Percentiles rank a stretch among this genome's conserved stretches.
Conservation (phyloP, 2,113 vertebrate genomes). For the Cavia aperea region DNA sequence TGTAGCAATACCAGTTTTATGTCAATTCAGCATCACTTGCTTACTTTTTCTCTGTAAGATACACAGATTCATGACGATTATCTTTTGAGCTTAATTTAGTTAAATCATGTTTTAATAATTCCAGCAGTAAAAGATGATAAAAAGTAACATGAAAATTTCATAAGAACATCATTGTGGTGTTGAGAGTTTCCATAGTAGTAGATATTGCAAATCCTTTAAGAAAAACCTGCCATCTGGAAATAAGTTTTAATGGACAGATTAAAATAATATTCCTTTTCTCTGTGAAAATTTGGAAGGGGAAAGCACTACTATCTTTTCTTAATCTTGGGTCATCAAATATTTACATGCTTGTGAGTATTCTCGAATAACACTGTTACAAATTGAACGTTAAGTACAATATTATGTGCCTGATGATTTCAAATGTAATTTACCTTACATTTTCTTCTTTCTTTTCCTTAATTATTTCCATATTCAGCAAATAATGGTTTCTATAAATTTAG, state of each 20-base stretch:
- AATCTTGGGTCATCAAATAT: background rate
- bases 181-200: background rate
- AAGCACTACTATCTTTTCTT: rapidly evolving
- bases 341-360: background rate
- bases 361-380: background rate
- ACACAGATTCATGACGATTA: background rate
- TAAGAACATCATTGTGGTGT: background rate
- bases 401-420: background rate
- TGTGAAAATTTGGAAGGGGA: background rate
- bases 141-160: background rate
- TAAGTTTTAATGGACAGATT: background rate
- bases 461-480: background rate
- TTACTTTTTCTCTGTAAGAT: background rate
- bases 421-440: background rate
- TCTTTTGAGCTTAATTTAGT: background rate
- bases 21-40: background rate
- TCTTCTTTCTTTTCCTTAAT: background rate
- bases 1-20: background rate
- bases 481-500: background rate
- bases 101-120: background rate
- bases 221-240: background rate
- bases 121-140: background rate
- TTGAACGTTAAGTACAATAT: background rate
- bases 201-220: background rate
- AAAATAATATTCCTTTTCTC: background rate